phyloP scores from a whole-genome alignment of 2,113 vertebrate genomes.

The Phyllopteryx taeniolatus region DNA sequence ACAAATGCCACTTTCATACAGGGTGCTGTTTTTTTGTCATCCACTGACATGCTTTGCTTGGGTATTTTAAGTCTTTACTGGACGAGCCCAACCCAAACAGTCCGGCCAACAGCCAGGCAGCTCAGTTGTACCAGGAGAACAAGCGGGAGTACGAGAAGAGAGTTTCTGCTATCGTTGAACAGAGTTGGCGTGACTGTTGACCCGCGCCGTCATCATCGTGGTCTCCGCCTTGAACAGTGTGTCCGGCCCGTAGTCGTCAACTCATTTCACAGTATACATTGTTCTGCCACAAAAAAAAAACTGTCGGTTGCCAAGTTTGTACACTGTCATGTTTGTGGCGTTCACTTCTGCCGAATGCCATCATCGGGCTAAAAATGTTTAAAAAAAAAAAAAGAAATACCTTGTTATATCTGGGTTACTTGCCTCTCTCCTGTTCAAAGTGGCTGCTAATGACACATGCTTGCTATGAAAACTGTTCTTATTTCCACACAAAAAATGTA shows the following conservation, averaged over 20 bases:
- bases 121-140: constrained; percentile 99
- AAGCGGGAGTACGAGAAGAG: constrained; percentile 98
- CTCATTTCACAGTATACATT: constrained; percentile 54
- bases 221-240: constrained; percentile 74
- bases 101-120: constrained; percentile 98
- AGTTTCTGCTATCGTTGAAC: constrained; percentile 98
- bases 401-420: constrained; percentile 88
- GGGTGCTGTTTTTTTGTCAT: not conserved
- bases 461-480: constrained; percentile 36
- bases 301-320: constrained; percentile 82
- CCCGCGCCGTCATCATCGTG: constrained; percentile 64
- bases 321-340: constrained; percentile 84
- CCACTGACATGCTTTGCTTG: constrained; percentile 14
- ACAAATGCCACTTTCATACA: not conserved
- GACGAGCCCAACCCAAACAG: constrained; percentile 99
- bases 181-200: constrained; percentile 99
- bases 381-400: constrained; percentile 78
- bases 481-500: constrained; percentile 26
- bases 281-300: constrained; percentile 52
- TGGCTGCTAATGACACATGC: constrained; percentile 40
- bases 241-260: constrained; percentile 78
- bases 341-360: constrained; percentile 75
- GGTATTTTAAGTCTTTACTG: constrained; percentile 85
- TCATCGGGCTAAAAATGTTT: constrained; percentile 78
- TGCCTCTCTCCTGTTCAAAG: constrained; percentile 39